Base-by-base conservation (phyloP, 2,888 invertebrate genomes). In the Drosophila prostipennis region DNA sequence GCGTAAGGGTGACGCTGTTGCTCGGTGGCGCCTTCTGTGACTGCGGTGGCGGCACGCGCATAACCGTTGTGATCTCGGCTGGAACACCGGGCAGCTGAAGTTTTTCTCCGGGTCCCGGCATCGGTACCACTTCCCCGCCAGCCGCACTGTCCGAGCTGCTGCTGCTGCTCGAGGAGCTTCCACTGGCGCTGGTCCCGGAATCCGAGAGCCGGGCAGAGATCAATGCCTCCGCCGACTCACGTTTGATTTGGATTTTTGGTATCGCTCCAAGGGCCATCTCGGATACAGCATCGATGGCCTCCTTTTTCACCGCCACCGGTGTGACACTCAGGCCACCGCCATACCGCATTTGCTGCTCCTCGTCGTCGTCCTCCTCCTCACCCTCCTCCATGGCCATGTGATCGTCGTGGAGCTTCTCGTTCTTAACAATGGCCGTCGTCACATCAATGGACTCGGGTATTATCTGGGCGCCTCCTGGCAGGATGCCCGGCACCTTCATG, bases 171-270 rank as follows among this genome's bases (percentile, higher is more conserved):
- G 76, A 76, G 13, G 59, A 53, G 42, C 70, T 77, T 14, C 64
- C 77, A 26, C 53, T 78, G 19, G 59, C 76, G 26, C 59, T 61
- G 46, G 74, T 79, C 11, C 51, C 72, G 1, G 81, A 80, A 13
- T 81, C 86, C 10, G 83, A 77, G 2, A 84, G 29, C 0, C 77
- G 71, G 0, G 61, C 36, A 8, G 59, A 42, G 16, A 40, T 16
- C 14, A 52, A 23, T 6, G 52, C 45, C 46, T 70, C 70, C n/a
- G 40, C 76, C 60, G 84, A 72, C 55, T 91, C 91, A 19, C 89
- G 90, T 61, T 92, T 92, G 19, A 91, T 91, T 77, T 91, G 91
- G 37, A 77, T 84, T 52, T 90, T 88, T 57, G 90, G 89, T 64
- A 91, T 87, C 32, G 89, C 81, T 40, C 40, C 36, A 19, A 70